Base-by-base conservation (phyloP, 2,888 invertebrate species). In the Nematopogon swammerdamellus region DNA sequence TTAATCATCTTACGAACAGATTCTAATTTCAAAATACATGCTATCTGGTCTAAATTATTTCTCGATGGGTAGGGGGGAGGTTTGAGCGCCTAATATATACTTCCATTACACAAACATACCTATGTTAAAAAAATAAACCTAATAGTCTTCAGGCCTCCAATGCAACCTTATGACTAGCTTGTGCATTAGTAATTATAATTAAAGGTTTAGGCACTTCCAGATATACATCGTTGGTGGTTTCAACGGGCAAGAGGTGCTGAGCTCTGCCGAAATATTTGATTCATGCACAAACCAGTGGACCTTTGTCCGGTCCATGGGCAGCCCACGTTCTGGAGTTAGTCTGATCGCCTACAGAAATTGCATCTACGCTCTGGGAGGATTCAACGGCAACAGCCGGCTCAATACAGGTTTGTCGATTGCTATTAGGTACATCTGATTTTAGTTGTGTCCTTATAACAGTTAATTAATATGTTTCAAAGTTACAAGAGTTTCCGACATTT, bases 221-320 rank as follows among this genome's bases (percentile, higher is more conserved):
- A 85, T 91, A 56, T 91, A 88, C 67, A 85, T 91, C 47, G 88
- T 85, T 17, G 91, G 92, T 10, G 92, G 92, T 18, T 92, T 91
- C 68, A 89, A 91, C 61, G 92, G 92, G 0, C 83, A 84, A 55
- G 86, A 88, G 58, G 88, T 92, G 16, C 80, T 92, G 58, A 83
- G 83, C 57, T 87, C 88, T 0, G 88, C 85, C 1, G 93, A 93
- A 67, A 82, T 87, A 45, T 92, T 87, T 64, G 87, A 90, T 65
- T 82, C 88, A 0, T 70, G 70, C 11, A 80, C 82, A 1, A 82
- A 84, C 58, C 87, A 88, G 60, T 93, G 93, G 93, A 86, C 85
- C 52, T 82, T 80, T 68, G 81, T 87, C 57, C 75, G 84, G 6
- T 80, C 85, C 10, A 89, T 93, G 92, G 70, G 79, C 16, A 84